Evolutionary conservation across 2,113 vertebrate species (phyloP), one percentile per base, ranked within the genome.

Genomic region (Nycticebus coucang): DNA sequence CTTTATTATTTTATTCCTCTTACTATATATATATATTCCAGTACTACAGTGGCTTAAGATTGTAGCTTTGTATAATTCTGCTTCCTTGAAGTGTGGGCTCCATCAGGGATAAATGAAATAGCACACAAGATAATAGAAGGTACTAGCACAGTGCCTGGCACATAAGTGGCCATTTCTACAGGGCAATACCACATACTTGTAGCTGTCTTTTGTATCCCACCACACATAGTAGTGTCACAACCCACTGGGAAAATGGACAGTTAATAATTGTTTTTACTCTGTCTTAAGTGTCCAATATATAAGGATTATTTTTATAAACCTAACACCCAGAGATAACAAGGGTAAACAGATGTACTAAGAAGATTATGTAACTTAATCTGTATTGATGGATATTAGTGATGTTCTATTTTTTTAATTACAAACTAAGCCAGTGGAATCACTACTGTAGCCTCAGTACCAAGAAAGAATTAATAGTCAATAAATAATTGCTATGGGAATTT

Each of bases 291-390:
- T 28, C 41, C 55, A 55, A 45, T 33, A 95, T 37, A 57, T 90
- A 87, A 96, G 37, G 10, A 71, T 93, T 85, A 60, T 82, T 93
- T 95, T 91, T 88, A 60, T 84, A 91, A 94, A 91, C 19, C 55
- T 91, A 95, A 72, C 57, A 87, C 71, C 21, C 14, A 60, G 71
- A 77, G 53, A 90, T 82, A 95, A 83, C 26, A 19, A 66, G 26
- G 17, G 64, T 59, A 87, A 83, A 78, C 53, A 72, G 69, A 87
- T 93, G 35, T 68, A 88, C 8, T 93, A 93, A 71, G 79, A 93
- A 66, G 69, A 87, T 93, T 93, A 74, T 91, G 57, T 60, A 83
- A 92, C 7, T 79, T 83, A 91, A 83, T 72, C n/a, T 87, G 62
- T 83, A 77, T 28, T 82, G 74, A 89, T 77, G 55, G 60, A 90